These are phyloP conservation scores for Teleopsis dalmanni DNA, from an alignment of 1,140 invertebrate species.

Conservation along the genomic window DNA sequence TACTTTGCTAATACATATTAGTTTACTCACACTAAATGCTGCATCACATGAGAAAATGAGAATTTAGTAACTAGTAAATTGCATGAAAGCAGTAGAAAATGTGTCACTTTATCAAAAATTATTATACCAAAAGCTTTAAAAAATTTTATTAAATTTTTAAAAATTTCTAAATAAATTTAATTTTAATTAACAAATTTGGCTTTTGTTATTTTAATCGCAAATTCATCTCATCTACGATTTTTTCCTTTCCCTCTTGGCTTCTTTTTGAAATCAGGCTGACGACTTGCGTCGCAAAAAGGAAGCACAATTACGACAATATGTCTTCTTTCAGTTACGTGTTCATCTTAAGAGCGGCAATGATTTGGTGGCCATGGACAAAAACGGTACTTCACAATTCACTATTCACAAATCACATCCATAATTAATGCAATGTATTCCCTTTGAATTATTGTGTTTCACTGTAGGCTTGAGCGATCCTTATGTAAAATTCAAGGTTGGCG, in stretches of 20 bases:
- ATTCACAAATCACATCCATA: background rate
- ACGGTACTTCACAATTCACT: slow-evolving; percentile 55
- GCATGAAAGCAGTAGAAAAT: no score
- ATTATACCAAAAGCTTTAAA: no score
- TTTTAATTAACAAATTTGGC: no score
- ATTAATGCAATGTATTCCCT: slow-evolving; percentile 9
- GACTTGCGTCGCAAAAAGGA: slow-evolving; percentile 59
- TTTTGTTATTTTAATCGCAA: background rate
- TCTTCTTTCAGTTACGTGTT: slow-evolving; percentile 85
- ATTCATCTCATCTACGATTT: background rate
- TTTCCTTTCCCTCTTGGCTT: background rate
- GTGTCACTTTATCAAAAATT: no score
- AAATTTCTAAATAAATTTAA: background rate
- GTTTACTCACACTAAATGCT: no score
- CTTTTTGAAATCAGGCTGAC: slow-evolving; percentile 40
- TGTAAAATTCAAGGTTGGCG: slow-evolving; percentile 91
- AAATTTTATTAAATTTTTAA: no score
- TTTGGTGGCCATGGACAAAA: slow-evolving; percentile 88
- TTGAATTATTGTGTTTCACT: background rate
- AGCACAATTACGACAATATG: slow-evolving; percentile 66
- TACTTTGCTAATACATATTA: no score
- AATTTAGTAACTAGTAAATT: no score
- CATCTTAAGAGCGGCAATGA: slow-evolving; percentile 80
- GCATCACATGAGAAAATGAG: no score
- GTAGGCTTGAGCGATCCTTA: slow-evolving; percentile 95